phyloP scores from a whole-genome alignment of 2,888 invertebrate genomes.

The Campopleginae sp. region DNA sequence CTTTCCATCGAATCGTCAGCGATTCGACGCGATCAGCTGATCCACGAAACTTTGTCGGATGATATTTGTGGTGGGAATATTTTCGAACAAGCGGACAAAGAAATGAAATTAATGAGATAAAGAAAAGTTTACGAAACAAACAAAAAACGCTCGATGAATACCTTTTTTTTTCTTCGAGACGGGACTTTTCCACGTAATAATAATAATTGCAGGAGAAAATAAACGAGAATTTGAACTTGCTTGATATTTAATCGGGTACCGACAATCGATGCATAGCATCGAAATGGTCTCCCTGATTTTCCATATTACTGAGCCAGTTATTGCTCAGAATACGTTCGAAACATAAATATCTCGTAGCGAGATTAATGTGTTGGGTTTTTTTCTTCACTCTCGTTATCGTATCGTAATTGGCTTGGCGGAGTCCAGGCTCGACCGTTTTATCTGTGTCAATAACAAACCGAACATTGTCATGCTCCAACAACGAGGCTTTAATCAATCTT shows the following conservation, averaged over 20 bases:
- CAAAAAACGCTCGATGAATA: too few species aligned
- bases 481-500: constrained; percentile 59
- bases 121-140: too few species aligned
- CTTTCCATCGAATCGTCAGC: too few species aligned
- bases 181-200: neutral
- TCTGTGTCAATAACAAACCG: constrained; percentile 59
- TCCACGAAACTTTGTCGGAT: too few species aligned
- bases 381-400: constrained; percentile 26
- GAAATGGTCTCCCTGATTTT: neutral
- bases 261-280: neutral
- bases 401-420: constrained; percentile 56
- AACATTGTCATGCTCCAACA: constrained; percentile 44
- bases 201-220: neutral
- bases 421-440: constrained; percentile 37
- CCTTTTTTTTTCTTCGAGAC: too few species aligned
- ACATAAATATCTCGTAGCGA: constrained; percentile 38
- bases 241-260: neutral
- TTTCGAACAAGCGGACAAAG: too few species aligned
- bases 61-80: too few species aligned
- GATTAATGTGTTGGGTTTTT: constrained; percentile 1
- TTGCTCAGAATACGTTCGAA: neutral
- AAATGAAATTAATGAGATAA: too few species aligned
- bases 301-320: constrained; percentile 15
- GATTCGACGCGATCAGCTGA: too few species aligned
- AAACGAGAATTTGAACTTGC: neutral